Conservation (phyloP, 2,888 invertebrate species). For the Megamerina dolium region DNA sequence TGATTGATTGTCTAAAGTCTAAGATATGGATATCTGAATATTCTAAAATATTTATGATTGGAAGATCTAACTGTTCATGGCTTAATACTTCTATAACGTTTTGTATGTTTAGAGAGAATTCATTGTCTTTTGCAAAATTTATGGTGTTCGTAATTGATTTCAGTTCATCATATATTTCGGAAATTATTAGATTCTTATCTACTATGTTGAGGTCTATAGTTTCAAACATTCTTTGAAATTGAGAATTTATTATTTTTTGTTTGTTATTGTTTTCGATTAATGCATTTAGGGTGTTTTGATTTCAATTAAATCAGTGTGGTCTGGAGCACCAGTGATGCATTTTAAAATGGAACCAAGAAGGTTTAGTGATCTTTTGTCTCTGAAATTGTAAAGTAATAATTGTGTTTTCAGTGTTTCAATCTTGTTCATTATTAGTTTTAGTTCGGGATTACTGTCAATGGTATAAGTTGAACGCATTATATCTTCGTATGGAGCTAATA, state of each 20-base stretch:
- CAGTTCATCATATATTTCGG: conserved; percentile 3
- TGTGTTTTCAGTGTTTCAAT: not conserved
- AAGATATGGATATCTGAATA: not conserved
- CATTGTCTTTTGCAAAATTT: not conserved
- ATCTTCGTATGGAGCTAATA: conserved; percentile 2
- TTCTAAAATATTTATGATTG: conserved; percentile 1
- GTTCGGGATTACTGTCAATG: not conserved
- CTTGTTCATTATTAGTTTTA: conserved; percentile 1
- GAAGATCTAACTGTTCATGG: not conserved
- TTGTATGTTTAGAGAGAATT: not conserved
- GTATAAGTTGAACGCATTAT: conserved; percentile 1
- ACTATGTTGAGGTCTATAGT: not conserved
- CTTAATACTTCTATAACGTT: not conserved
- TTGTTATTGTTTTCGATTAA: conserved; percentile 3
- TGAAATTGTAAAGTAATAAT: not conserved
- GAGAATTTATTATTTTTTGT: conserved; percentile 1
- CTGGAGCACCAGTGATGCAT: conserved; percentile 1
- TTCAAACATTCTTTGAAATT: conserved; percentile 5
- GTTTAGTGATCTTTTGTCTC: not conserved
- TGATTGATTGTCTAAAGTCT: not conserved
- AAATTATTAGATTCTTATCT: not conserved
- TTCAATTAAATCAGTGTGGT: too few species aligned
- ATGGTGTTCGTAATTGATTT: conserved; percentile 3
- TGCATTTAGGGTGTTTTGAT: too few species aligned
- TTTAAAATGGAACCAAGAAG: not conserved